Percentiles rank a stretch among this genome's conserved stretches.
phyloP scores from a whole-genome alignment of 2,113 vertebrate species.

The Peucedramus taeniatus region DNA sequence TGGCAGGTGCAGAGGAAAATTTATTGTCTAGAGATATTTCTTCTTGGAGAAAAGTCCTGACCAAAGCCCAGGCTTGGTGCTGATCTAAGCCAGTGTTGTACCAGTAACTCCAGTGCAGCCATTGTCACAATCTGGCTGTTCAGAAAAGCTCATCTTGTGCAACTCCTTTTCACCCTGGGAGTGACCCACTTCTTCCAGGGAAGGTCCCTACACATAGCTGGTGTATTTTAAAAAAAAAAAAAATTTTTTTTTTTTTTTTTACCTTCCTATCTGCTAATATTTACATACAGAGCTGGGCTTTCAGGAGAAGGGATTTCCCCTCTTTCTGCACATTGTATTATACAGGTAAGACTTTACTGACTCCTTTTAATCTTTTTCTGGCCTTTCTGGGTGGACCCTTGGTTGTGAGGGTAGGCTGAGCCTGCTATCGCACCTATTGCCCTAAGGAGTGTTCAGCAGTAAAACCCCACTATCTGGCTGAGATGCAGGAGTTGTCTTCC shows the following conservation, averaged over 20 bases:
- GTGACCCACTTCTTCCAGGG: neutral
- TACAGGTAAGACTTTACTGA: neutral
- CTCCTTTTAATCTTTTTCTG: neutral
- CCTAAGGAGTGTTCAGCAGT: neutral
- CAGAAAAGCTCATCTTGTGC: neutral
- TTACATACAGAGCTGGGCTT: neutral
- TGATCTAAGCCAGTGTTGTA: neutral
- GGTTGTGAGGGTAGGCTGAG: neutral
- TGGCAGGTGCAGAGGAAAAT: neutral
- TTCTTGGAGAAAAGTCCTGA: neutral
- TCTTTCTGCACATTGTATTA: neutral
- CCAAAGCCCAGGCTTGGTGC: neutral
- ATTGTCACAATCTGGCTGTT: neutral
- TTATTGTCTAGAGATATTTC: neutral
- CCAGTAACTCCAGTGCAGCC: neutral
- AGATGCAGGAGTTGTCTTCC: neutral
- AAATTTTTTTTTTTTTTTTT: accelerated
- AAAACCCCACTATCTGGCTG: neutral
- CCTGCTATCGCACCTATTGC: neutral
- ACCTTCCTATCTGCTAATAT: neutral
- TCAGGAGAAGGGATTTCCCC: neutral
- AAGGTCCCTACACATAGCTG: neutral
- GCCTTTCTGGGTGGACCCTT: neutral
- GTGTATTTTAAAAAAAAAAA: neutral
- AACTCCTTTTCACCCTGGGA: neutral